Evolutionary conservation across 2,888 invertebrate species (phyloP), one percentile per base, ranked within the genome.

Genomic region (Temnothorax rugatulus): DNA sequence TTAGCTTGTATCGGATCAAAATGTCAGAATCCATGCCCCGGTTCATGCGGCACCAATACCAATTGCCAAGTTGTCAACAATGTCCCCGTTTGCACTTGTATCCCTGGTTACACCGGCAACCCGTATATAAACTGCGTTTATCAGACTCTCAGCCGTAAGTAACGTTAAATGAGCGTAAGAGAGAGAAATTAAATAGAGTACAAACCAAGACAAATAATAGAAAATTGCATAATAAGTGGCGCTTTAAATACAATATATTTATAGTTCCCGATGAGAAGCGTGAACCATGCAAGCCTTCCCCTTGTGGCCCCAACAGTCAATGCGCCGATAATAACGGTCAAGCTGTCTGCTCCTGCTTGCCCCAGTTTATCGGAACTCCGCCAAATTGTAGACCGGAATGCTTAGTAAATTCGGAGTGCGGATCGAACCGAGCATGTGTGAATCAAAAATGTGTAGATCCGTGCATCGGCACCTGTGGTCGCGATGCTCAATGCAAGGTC

Each of bases 51-150:
- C 11, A 89, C 91, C 18, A 97, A 97, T 91, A 96, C 97, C 21
- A 95, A 96, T 50, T 98, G 98, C 91, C 96, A 96, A 93, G 97
- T 97, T 4, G 96, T 97, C 82, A 97, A 97, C 92, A 98, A 98
- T 93, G 97, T 97, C 92, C 97, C 98, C 5, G 96, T 97, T 90
- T 98, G 98, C 94, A 96, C 96, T 84, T 98, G 98, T 92, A 95
- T 95, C n/a, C 91, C 95, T 29, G 96, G 96, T 76, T 96, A 95
- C 90, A 96, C 96, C 21, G 97, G 97, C 38, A 96, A 97, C 95
- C 97, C 97, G 5, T 96, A 97, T 90, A 95, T 96, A 59, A 96
- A 96, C 89, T 97, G 97, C 91, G 95, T 83, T 47, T 86, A 84
- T 64, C 66, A 74, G 18, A n/a, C 50, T 29, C 4, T 82, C 25